These are phyloP conservation scores for Hippopotamyrus pictus DNA, from an alignment of 2,797 vertebrate genomes.

Conservation along the genomic window DNA sequence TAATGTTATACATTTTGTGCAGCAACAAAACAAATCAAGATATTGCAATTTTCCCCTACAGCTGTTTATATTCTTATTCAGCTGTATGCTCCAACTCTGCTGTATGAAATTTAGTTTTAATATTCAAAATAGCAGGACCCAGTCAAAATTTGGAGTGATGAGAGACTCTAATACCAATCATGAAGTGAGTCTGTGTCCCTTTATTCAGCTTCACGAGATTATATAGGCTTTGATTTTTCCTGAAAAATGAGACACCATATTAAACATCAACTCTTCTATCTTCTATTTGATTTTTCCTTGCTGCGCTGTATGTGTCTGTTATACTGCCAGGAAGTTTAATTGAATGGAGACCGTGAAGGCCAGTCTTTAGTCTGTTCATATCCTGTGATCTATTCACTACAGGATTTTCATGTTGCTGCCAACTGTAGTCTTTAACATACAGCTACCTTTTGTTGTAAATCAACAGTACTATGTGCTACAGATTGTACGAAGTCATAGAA, in stretches of 20 bases:
- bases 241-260: background rate
- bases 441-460: background rate
- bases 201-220: background rate
- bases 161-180: background rate
- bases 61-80: background rate
- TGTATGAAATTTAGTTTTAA: background rate
- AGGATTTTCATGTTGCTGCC: background rate
- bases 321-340: background rate
- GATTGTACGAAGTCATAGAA: background rate
- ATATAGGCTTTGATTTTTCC: conserved; percentile 1
- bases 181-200: background rate
- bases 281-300: background rate
- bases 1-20: background rate
- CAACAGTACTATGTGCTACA: background rate
- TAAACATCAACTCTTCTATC: background rate
- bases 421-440: background rate
- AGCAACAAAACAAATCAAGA: background rate
- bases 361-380: background rate
- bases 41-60: background rate
- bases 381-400: background rate
- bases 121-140: background rate
- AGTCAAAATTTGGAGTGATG: background rate
- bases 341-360: background rate
- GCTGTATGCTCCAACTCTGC: background rate
- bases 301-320: background rate